Conservation (phyloP, 2,113 vertebrate genomes). For the Pelodiscus sinensis region DNA sequence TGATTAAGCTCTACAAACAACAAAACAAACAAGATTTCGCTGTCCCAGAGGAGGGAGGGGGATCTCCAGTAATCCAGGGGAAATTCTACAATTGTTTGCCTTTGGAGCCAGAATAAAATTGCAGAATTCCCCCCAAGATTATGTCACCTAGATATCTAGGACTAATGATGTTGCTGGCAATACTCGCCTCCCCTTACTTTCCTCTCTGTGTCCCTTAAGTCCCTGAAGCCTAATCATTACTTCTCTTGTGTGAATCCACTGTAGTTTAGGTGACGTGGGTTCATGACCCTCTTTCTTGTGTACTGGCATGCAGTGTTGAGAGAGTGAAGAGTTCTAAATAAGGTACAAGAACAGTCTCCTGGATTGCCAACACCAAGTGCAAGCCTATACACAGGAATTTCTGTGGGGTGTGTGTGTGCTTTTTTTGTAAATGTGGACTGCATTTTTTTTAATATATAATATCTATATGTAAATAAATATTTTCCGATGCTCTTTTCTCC, state of each 20-base stretch:
- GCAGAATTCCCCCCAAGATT: too few relatives aligned
- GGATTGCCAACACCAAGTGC: not conserved
- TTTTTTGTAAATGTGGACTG: not conserved
- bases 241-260: not conserved
- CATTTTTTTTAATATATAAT: too few relatives aligned
- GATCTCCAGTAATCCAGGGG: not conserved
- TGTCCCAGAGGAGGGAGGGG: not conserved
- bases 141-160: not conserved
- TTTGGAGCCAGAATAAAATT: too few relatives aligned
- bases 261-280: not conserved
- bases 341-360: not conserved
- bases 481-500: too few relatives aligned
- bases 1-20: not conserved
- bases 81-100: too few relatives aligned
- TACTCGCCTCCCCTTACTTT: not conserved
- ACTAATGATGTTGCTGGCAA: not conserved
- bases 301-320: not conserved
- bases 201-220: not conserved
- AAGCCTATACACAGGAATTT: too few relatives aligned
- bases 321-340: not conserved
- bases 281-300: not conserved
- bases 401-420: too few relatives aligned
- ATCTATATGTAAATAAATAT: too few relatives aligned
- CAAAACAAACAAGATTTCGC: not conserved
- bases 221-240: not conserved